These are phyloP conservation scores for Heterotilapia buettikoferi DNA, from an alignment of 2,113 vertebrate species.

Conservation along the genomic window DNA sequence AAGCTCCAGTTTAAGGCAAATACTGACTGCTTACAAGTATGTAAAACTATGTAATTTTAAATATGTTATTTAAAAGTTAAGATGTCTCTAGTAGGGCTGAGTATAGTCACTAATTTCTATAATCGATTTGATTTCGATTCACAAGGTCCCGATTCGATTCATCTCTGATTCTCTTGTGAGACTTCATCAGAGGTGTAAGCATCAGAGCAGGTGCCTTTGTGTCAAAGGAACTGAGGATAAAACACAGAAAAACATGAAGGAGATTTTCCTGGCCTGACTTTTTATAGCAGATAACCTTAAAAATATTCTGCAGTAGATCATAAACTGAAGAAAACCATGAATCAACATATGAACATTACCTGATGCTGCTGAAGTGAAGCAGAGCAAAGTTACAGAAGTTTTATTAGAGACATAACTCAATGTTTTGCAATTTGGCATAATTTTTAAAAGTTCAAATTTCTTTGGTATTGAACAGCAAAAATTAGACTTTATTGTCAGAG, in stretches of 20 bases:
- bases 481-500: not conserved
- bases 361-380: not conserved
- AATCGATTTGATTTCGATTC: rapidly evolving
- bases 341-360: not conserved
- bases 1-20: not conserved
- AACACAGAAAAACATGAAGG: not conserved
- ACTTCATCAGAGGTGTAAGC: not conserved
- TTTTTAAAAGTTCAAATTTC: not conserved
- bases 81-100: not conserved
- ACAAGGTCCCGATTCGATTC: not conserved
- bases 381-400: not conserved
- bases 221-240: not conserved
- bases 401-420: not conserved
- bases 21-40: not conserved
- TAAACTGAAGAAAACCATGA: rapidly evolving
- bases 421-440: not conserved
- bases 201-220: not conserved
- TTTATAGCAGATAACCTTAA: not conserved
- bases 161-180: not conserved
- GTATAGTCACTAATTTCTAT: not conserved
- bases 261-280: not conserved
- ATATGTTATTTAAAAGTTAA: not conserved
- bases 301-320: not conserved
- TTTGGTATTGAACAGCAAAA: not conserved
- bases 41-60: not conserved